These are phyloP conservation scores for Pan troglodytes DNA, from an alignment of 2,113 vertebrate species.

Conservation along the genomic window NHGRI_mPanTro3-v2.1_pri NC_072398.2:138342001-138342500, in stretches of 20 bases:
- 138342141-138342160: neutral
- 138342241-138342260: neutral
- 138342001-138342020: neutral
- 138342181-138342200: neutral
- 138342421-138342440: too few relatives aligned
- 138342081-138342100: neutral
- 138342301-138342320: too few relatives aligned
- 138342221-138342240: neutral
- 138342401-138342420: too few relatives aligned
- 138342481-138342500: too few relatives aligned
- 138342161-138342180: neutral
- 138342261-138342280: neutral
- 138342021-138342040: neutral
- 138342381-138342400: too few relatives aligned
- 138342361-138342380: too few relatives aligned
- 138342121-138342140: neutral
- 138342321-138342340: too few relatives aligned
- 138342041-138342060: neutral
- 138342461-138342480: too few relatives aligned
- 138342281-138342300: too few relatives aligned
- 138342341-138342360: too few relatives aligned
- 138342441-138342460: too few relatives aligned
- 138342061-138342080: neutral
- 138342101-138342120: neutral
- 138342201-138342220: neutral